These are phyloP conservation scores for Chrysoperla carnea DNA, from an alignment of 1,140 invertebrate genomes.

Conservation along the genomic window DNA sequence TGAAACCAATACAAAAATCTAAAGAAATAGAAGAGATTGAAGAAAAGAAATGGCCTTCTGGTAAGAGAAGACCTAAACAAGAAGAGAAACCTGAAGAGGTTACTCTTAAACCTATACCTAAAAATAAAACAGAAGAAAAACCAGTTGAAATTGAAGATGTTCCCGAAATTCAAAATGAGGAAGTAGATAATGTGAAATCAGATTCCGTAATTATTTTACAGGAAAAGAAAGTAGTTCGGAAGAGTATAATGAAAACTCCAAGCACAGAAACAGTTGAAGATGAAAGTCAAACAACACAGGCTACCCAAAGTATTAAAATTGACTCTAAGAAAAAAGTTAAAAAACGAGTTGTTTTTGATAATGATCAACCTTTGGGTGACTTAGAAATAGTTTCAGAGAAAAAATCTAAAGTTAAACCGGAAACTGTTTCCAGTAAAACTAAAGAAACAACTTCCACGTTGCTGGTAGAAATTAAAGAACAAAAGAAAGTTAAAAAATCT, in stretches of 20 bases:
- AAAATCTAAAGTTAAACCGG: slow-evolving; percentile 11
- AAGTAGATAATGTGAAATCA: slow-evolving; percentile 14
- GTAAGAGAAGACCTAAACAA: slow-evolving; percentile 20
- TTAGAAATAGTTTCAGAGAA: slow-evolving; percentile 30
- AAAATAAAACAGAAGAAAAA: slow-evolving; percentile 14
- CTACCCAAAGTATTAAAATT: slow-evolving; percentile 25
- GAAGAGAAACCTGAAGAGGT: slow-evolving; percentile 21
- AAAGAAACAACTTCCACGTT: no score
- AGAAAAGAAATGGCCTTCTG: slow-evolving; percentile 23
- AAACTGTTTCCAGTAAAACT: slow-evolving; percentile 15
- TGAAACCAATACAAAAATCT: slow-evolving; percentile 4
- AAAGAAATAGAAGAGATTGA: slow-evolving; percentile 17
- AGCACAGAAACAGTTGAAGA: slow-evolving; percentile 10
- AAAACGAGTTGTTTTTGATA: slow-evolving; percentile 17
- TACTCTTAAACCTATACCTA: slow-evolving; percentile 18
- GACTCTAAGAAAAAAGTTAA: slow-evolving; percentile 26
- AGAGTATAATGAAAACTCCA: slow-evolving; percentile 10
- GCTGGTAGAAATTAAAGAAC: slow-evolving; percentile 24
- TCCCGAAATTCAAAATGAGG: slow-evolving; percentile 17
- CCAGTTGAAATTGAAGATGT: slow-evolving; percentile 16
- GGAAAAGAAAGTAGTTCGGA: slow-evolving; percentile 12
- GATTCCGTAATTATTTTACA: slow-evolving; percentile 20
- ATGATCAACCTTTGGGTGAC: slow-evolving; percentile 32
- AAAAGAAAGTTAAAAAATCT: slow-evolving; percentile 27
- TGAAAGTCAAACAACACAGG: slow-evolving; percentile 11